Evolutionary conservation across 2,113 vertebrate species (phyloP), one percentile per base, ranked within the genome.

Genomic region (Vulpes ferrilata): DNA sequence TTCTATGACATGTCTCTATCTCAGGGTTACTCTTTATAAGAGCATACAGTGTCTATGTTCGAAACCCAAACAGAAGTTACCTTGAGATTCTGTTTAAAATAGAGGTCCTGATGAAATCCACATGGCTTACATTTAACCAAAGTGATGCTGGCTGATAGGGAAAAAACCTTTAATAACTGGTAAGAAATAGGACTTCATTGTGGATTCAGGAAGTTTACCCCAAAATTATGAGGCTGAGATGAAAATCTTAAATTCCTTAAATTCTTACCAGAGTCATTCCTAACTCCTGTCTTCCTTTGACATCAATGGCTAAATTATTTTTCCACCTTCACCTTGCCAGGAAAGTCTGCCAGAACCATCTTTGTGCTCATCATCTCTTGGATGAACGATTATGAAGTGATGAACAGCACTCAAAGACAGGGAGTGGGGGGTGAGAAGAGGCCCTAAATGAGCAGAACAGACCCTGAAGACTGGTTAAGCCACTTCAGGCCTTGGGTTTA

Each of bases 61-160:
- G 23, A 93, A 98, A 90, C 76, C 74, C 80, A 88, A 95, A 93
- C 59, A 96, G 60, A 96, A 92, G 57, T 93, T 93, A 98, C 73
- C 93, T 80, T 92, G 88, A 79, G 83, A 80, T 93, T 92, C 71
- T 88, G 55, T 96, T 96, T 94, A 92, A 94, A 97, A 96, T 83
- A 79, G 89, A 95, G 69, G 32, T 25, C 51, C 83, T 98, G 97
- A 97, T 97, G 97, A 98, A 97, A 97, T 93, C 97, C 97, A 97
- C 85, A 95, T 97, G 96, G 93, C 51, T 96, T 85, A 55, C 13
- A n/a, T 76, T 95, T 92, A 95, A 62, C 89, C 71, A 82, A 85
- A 95, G 90, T 73, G 67, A 96, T 80, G 32, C 19, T 98, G 97
- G 97, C 81, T 96, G 97, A 97, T 96, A 94, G 59, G 43, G 55